phyloP scores from a whole-genome alignment of 2,113 vertebrate species.

The Caranx melampygus region DNA sequence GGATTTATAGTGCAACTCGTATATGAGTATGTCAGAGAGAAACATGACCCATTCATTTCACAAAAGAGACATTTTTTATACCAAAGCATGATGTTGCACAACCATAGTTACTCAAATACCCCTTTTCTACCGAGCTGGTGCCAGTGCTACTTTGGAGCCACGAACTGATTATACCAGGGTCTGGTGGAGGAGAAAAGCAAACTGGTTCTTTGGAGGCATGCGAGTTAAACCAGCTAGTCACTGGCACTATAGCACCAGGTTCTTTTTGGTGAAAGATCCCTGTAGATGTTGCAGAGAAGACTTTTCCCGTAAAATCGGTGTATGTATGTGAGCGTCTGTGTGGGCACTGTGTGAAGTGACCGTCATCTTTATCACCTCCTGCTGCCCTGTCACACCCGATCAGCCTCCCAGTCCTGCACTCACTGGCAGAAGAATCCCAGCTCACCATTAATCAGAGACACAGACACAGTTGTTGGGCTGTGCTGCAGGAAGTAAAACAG shows the following conservation, averaged over 20 bases:
- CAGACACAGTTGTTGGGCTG: constrained; percentile 75
- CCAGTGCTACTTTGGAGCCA: too few relatives aligned
- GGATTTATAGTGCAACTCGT: constrained; percentile 38
- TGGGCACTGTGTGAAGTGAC: constrained; percentile 21
- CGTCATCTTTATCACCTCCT: constrained; percentile 57
- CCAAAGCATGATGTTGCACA: background rate
- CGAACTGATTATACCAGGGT: too few relatives aligned
- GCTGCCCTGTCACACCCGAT: constrained; percentile 80
- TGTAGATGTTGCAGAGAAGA: background rate
- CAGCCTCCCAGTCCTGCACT: constrained; percentile 18
- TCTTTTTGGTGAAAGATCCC: too few relatives aligned
- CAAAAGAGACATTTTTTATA: background rate
- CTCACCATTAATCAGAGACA: constrained; percentile 85
- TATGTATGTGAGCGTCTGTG: background rate
- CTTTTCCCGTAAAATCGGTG: background rate
- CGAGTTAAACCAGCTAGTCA: too few relatives aligned
- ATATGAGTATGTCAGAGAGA: background rate
- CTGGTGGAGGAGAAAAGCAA: too few relatives aligned
- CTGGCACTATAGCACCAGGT: too few relatives aligned
- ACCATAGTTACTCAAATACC: background rate
- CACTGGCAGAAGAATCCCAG: constrained; percentile 72
- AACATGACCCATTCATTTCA: background rate
- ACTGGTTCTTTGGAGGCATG: too few relatives aligned
- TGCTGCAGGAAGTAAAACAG: constrained; percentile 83
- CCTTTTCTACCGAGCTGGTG: too few relatives aligned